Percentiles rank a stretch among this genome's conserved stretches.
Conservation (phyloP, 1,140 invertebrate genomes). For the Campoletis sonorensis region DNA sequence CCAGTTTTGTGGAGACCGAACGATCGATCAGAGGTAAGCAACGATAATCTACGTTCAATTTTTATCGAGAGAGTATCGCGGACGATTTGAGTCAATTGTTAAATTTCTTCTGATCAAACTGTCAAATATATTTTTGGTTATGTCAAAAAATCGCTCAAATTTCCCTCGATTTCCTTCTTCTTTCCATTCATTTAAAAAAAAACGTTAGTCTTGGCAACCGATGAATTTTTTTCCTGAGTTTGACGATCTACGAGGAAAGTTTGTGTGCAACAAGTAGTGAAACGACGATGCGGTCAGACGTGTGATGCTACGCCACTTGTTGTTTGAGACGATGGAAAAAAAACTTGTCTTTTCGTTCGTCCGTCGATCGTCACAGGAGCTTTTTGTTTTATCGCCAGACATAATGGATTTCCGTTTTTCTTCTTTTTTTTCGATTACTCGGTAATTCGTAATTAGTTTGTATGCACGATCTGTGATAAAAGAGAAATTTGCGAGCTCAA, state of each 20-base stretch:
- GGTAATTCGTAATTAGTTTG: too few species aligned
- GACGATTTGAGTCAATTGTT: neutral
- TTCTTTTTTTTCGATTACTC: too few species aligned
- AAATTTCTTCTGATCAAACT: too few species aligned
- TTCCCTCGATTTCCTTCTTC: too few species aligned
- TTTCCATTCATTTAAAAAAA: too few species aligned
- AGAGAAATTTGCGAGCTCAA: too few species aligned
- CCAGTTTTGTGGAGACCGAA: slow-evolving; percentile 30
- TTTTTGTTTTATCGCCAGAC: neutral
- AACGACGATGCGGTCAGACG: slow-evolving; percentile 5
- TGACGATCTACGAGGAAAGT: neutral
- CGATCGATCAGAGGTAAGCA: neutral
- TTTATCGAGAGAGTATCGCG: neutral
- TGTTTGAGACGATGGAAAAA: neutral
- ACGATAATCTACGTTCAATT: neutral
- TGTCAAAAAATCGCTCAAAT: neutral
- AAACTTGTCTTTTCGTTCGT: neutral
- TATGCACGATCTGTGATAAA: neutral
- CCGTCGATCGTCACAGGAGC: neutral
- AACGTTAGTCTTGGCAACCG: too few species aligned
- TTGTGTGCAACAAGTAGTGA: neutral
- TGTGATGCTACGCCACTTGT: neutral
- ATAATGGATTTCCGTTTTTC: neutral
- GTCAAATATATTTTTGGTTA: too few species aligned
- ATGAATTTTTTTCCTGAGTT: too few species aligned